Conservation (phyloP, 2,113 vertebrate genomes). For the Guaruba guarouba region DNA sequence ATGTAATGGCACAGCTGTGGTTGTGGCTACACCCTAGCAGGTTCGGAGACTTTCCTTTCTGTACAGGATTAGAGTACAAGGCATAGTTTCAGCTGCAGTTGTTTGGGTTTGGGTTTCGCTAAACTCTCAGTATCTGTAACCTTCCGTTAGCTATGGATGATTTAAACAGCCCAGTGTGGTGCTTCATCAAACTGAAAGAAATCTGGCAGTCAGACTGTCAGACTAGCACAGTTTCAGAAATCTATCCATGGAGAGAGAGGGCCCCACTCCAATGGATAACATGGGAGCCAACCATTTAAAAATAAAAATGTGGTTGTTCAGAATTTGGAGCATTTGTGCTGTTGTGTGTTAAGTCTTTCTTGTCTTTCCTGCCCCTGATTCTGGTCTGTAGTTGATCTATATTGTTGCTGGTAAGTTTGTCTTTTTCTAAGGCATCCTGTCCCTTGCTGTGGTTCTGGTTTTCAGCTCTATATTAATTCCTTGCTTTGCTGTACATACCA, state of each 20-base stretch:
- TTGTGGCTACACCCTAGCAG: slow-evolving; percentile 1
- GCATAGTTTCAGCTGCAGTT: slow-evolving; percentile 65
- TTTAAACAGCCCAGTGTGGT: background rate
- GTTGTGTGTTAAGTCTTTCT: background rate
- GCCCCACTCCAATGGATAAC: background rate
- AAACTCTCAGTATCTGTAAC: background rate
- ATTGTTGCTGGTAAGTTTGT: background rate
- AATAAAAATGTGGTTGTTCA: background rate
- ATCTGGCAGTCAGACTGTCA: slow-evolving; percentile 1
- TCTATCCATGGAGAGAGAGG: background rate
- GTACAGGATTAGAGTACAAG: slow-evolving; percentile 63
- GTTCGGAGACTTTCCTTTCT: slow-evolving; percentile 49
- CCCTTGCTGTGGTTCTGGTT: background rate
- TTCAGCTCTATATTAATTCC: background rate
- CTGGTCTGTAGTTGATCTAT: background rate
- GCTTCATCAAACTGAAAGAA: slow-evolving; percentile 37
- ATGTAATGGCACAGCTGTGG: slow-evolving; percentile 68
- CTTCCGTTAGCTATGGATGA: slow-evolving; percentile 5
- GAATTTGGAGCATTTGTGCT: background rate
- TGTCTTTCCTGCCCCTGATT: background rate
- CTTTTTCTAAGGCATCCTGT: background rate
- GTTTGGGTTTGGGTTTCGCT: slow-evolving; percentile 66
- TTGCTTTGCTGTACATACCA: background rate
- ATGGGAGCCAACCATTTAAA: background rate
- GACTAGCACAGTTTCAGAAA: background rate